Evolutionary conservation across 2,113 vertebrate genomes (phyloP).

Genomic region (Halichoerus grypus): DNA sequence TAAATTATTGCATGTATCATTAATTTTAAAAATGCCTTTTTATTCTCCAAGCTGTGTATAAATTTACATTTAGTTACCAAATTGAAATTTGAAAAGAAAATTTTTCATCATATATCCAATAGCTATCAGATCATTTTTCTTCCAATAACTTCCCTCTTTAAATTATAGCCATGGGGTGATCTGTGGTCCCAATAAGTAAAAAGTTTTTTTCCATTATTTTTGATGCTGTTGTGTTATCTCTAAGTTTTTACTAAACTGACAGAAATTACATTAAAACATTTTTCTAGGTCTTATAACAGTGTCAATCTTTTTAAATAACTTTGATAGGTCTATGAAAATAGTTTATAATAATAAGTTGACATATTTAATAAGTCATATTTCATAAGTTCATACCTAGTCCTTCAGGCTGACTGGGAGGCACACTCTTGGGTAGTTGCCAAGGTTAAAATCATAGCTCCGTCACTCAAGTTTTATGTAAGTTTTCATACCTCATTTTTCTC

Average conservation of each 20-base stretch:
- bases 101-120: not conserved
- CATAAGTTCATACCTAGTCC: not conserved
- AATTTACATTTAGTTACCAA: not conserved
- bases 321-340: not conserved
- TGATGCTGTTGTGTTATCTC: not conserved
- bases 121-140: not conserved
- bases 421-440: not conserved
- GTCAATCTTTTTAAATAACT: not conserved
- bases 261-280: not conserved
- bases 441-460: not conserved
- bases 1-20: not conserved
- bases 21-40: not conserved
- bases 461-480: not conserved
- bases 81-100: not conserved
- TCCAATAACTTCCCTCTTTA: not conserved
- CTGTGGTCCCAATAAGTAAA: not conserved
- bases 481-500: not conserved
- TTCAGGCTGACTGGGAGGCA: not conserved
- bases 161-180: not conserved
- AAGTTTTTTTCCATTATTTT: not conserved
- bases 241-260: not conserved
- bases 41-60: not conserved
- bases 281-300: not conserved
- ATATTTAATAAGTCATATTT: not conserved
- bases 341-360: not conserved